Evolutionary conservation across 2,888 invertebrate species (phyloP), one percentile per base, ranked within the genome.

Genomic region (Xanthorhoe designata): DNA sequence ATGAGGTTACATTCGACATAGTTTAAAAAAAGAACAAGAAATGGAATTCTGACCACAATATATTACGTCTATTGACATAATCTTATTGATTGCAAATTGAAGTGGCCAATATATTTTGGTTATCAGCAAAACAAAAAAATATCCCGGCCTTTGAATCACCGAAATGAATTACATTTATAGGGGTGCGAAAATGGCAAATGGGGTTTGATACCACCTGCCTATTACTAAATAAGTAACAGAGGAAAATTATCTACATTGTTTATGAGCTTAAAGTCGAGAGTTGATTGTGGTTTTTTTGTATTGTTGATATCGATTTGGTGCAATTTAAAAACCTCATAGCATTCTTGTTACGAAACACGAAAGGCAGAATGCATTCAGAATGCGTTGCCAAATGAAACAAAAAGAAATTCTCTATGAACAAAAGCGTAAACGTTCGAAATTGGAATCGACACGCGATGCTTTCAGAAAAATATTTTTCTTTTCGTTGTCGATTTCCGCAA

Each of bases 171-270:
- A 58, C 13, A 42, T 42, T 59, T 18, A n/a, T 59, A 32, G 58
- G 66, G 66, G 62, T 59, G 57, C 61, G 49, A 60, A 57, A 69
- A 62, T 59, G 29, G 58, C 50, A 55, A 60, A 45, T 63, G 32
- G 73, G 71, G 68, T 56, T 54, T 67, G 61, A 65, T 64, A 62
- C 8, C 73, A 74, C 73, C 73, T 73, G 73, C 73, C 60, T 18
- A 13, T 55, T 57, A 49, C 5, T 15, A n/a, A 45, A 47, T 47
- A 8, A 15, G 17, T 8, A 47, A 6, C 19, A 60, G 6, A 38
- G 29, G 59, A 53, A 50, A 64, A 61, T 15, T 19, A 58, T 50
- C 50, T 19, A 38, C 61, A 24, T 0, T 1, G 6, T n/a, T 7
- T n/a, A 57, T 32, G 15, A 15, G 8, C 10, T 0, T 58, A 61